phyloP scores from a whole-genome alignment of 2,113 vertebrate genomes.

The Pygoscelis adeliae region DNA sequence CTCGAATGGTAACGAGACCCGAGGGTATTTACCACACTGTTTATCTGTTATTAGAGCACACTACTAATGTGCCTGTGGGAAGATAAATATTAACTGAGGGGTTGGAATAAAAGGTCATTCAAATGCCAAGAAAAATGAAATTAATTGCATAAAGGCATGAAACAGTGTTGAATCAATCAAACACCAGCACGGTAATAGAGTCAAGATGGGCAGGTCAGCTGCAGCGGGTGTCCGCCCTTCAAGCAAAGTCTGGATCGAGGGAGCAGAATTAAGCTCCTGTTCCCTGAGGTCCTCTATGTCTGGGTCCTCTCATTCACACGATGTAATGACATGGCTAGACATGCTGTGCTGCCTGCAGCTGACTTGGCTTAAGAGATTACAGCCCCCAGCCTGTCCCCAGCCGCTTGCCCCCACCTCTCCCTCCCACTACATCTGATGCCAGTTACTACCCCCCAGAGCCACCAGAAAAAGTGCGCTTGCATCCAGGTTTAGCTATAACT shows the following conservation, averaged over 20 bases:
- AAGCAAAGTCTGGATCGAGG: neutral
- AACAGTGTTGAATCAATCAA: neutral
- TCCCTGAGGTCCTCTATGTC: neutral
- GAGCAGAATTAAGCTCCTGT: neutral
- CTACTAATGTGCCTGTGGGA: neutral
- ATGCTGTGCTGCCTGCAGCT: neutral
- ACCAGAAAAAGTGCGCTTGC: fast-evolving
- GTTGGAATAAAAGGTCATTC: constrained; percentile 12
- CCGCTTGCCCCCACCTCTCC: neutral
- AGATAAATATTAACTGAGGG: neutral
- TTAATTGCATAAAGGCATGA: constrained; percentile 1
- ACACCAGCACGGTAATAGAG: neutral
- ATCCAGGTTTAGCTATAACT: neutral
- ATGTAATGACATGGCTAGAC: neutral
- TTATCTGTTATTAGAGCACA: constrained; percentile 12
- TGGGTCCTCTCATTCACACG: neutral
- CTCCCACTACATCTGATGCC: neutral
- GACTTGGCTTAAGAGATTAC: neutral
- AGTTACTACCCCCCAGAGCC: no score
- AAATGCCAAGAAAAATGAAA: constrained; percentile 21
- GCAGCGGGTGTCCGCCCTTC: neutral
- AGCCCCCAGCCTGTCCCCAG: neutral
- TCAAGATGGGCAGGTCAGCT: neutral
- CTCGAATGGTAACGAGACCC: neutral
- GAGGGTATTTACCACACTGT: neutral